A percentile compares a stretch with the other conserved stretches of the same genome.
Evolutionary conservation across 2,797 vertebrate genomes (phyloP).

Genomic region (Acanthurus leucopareius): DNA sequence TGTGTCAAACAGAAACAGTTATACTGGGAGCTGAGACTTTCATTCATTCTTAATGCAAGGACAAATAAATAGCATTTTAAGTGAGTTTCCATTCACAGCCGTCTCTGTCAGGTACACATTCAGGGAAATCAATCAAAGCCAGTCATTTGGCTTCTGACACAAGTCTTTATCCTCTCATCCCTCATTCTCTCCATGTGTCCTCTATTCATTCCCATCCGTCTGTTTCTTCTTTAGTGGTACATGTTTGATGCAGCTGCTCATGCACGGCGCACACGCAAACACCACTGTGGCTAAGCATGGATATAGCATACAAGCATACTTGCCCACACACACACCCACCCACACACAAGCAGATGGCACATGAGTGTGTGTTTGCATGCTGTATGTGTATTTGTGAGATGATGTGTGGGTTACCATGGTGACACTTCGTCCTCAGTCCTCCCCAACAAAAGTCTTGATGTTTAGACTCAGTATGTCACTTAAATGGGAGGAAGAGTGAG

Average conservation of each 20-base stretch:
- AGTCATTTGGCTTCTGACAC: not conserved
- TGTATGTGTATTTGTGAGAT: constrained; percentile 28
- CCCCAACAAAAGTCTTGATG: constrained; percentile 29
- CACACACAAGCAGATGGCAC: constrained; percentile 25
- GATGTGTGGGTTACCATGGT: constrained; percentile 60
- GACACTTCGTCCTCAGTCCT: constrained; percentile 32
- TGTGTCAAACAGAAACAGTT: not conserved
- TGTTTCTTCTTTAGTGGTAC: not conserved
- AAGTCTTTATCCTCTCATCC: not conserved
- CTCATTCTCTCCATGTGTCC: not conserved
- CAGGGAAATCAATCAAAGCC: constrained; percentile 7
- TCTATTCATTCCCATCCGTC: not conserved
- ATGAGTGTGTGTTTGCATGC: constrained; percentile 25
- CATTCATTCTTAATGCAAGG: constrained; percentile 20
- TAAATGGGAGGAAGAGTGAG: not conserved
- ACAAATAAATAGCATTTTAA: constrained; percentile 12
- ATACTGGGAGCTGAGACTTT: constrained; percentile 7
- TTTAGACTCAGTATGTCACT: constrained; percentile 35
- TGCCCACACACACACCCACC: not conserved
- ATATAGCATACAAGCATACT: not conserved
- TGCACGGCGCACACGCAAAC: not conserved
- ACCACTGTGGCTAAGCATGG: not conserved
- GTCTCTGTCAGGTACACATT: not conserved
- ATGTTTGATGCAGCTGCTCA: not conserved
- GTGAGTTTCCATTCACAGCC: constrained; percentile 9